Percentiles rank a stretch among this genome's conserved stretches.
Conservation (phyloP, 2,113 vertebrate genomes). For the Xiphophorus maculatus region DNA sequence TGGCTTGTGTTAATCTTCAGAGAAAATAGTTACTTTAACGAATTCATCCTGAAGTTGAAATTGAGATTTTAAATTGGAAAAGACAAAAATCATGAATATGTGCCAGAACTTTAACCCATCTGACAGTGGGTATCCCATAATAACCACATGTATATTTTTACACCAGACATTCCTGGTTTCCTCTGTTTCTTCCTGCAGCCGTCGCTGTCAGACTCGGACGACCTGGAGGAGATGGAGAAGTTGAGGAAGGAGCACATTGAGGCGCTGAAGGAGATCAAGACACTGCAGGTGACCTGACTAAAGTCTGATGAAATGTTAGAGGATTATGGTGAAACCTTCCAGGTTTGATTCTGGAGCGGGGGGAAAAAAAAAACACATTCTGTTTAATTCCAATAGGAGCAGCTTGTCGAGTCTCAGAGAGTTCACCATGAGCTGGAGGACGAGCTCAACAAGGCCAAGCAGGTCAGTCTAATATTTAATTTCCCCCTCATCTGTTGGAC, state of each 20-base stretch:
- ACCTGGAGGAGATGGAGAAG: slow-evolving; percentile 82
- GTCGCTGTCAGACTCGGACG: slow-evolving; percentile 78
- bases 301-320: neutral
- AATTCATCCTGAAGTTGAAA: no score
- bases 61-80: no score
- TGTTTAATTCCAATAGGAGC: slow-evolving; percentile 76
- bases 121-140: no score
- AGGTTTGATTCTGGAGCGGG: neutral
- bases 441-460: slow-evolving; percentile 84
- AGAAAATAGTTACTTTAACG: no score
- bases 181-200: slow-evolving; percentile 47
- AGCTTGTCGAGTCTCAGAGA: slow-evolving; percentile 83
- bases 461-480: slow-evolving; percentile 75
- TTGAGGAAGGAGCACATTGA: slow-evolving; percentile 86
- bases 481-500: no score
- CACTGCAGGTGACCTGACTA: slow-evolving; percentile 83
- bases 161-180: neutral
- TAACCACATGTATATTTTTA: no score
- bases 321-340: neutral
- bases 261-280: slow-evolving; percentile 84
- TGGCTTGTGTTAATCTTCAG: no score
- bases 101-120: no score
- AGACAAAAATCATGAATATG: no score
- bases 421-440: slow-evolving; percentile 83
- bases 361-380: no score